Base-by-base conservation (phyloP, 2,888 invertebrate species). In the Microctonus hyperodae region DNA sequence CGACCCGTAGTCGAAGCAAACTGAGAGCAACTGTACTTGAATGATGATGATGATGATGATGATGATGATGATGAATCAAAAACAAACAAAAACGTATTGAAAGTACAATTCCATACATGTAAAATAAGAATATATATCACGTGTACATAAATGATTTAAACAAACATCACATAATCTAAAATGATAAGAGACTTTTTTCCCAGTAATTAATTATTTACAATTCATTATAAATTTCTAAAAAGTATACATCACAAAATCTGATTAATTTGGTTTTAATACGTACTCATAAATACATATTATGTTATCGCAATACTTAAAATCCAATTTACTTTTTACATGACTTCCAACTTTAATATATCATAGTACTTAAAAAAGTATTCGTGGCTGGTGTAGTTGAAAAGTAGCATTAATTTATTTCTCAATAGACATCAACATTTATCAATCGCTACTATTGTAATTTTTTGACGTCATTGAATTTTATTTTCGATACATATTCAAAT, bases 271-370 rank as follows among this genome's bases (percentile, higher is more conserved):
- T n/a, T 6, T 11, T 44, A 16, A 44, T 44, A 44, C 44, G 44
- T 16, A 44, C 20, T 31, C 55, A 55, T 55, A 55, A 55, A 55
- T 55, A 55, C 55, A 20, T 55, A 25, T 16, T 28, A 16, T 16
- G 16, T 55, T 55, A 55, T 55, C 55, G 10, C 3, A 11, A 11
- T 16, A 33, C 13, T 28, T 55, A 13, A 33, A 31, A 55, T 31
- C 16, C 51, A 55, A 31, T n/a, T 10, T 10, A 31, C 13, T 9
- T 9, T 31, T n/a, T 13, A 1, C n/a, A 2, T 55, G n/a, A 55
- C 16, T n/a, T 55, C n/a, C n/a, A 28, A 55, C 31, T 55, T 31
- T n/a, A 55, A 55, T 9, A n/a, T 31, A 16, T 51, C n/a, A 51
- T 13, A 51, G 13, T 53, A n/a, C 1, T 3, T 3, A 28, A 0